These are phyloP conservation scores for Anhinga rufa DNA, from an alignment of 2,113 vertebrate species.

Conservation along the genomic window DNA sequence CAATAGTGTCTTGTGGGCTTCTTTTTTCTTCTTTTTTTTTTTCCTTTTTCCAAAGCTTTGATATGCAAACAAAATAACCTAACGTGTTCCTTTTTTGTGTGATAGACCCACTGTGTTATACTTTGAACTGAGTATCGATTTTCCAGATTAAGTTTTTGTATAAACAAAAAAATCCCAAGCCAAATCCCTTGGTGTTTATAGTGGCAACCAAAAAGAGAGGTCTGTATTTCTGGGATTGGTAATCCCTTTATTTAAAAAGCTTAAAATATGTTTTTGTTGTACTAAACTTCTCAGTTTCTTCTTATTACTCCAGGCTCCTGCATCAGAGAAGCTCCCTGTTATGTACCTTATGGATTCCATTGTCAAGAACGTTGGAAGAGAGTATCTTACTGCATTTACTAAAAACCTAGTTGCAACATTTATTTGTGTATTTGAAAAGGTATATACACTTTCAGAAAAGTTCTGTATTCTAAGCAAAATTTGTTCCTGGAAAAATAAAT, in stretches of 20 bases:
- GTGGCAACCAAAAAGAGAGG: slow-evolving; percentile 65
- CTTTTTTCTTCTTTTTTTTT: background rate
- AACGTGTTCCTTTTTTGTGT: background rate
- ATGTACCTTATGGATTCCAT: slow-evolving; percentile 99
- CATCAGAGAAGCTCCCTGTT: slow-evolving; percentile 97
- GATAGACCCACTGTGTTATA: slow-evolving; percentile 35
- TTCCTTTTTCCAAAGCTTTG: background rate
- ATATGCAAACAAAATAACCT: background rate
- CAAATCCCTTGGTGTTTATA: slow-evolving; percentile 45
- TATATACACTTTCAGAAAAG: slow-evolving; percentile 82
- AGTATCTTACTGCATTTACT: slow-evolving; percentile 98
- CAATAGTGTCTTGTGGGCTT: slow-evolving; percentile 1
- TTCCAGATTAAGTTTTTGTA: slow-evolving; percentile 43
- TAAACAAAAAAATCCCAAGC: background rate
- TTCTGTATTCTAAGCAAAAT: slow-evolving; percentile 56
- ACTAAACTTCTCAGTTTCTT: slow-evolving; percentile 99
- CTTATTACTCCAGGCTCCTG: slow-evolving; percentile 94
- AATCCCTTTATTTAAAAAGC: slow-evolving; percentile 58
- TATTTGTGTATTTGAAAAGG: slow-evolving; percentile 99
- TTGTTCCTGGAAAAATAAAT: slow-evolving; percentile 75
- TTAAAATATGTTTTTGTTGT: slow-evolving; percentile 73
- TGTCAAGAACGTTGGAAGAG: slow-evolving; percentile 99
- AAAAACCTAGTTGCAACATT: slow-evolving; percentile 99
- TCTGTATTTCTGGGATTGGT: slow-evolving; percentile 70
- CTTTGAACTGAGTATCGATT: background rate